A percentile compares a stretch with the other conserved stretches of the same genome.
phyloP scores from a whole-genome alignment of 2,888 invertebrate genomes.

The Agrochola circellaris region DNA sequence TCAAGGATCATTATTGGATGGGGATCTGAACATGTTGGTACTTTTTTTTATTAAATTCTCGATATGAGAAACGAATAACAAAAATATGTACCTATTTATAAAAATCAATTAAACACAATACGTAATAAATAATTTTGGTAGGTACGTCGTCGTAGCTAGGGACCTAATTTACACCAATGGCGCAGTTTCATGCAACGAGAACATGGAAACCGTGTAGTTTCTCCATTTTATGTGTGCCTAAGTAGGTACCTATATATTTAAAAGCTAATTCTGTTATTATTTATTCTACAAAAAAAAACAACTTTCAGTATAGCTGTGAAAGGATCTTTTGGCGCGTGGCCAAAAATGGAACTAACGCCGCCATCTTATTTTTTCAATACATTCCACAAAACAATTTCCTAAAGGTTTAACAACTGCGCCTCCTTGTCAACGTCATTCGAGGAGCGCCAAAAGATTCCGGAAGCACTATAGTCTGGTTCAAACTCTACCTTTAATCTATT shows the following conservation, averaged over 20 bases:
- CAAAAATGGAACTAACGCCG: background rate
- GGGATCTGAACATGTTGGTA: background rate
- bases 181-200: background rate
- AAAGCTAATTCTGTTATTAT: background rate
- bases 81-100: background rate
- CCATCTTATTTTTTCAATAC: background rate
- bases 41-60: background rate
- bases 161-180: too few relatives aligned
- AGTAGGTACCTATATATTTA: background rate
- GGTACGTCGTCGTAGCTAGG: too few relatives aligned
- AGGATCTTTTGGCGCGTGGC: background rate
- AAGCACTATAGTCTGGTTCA: background rate
- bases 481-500: too few relatives aligned
- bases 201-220: conserved; percentile 15
- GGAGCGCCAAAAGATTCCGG: background rate
- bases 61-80: background rate
- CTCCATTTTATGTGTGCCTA: conserved; percentile 8
- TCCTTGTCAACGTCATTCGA: background rate
- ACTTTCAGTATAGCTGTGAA: background rate
- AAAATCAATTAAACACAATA: background rate
- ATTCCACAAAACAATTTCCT: background rate
- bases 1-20: conserved; percentile 22
- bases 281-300: background rate
- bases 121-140: background rate
- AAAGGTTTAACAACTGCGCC: background rate